These are phyloP conservation scores for Elysia crispata DNA, from an alignment of 2,888 invertebrate species.

Conservation along the genomic window DNA sequence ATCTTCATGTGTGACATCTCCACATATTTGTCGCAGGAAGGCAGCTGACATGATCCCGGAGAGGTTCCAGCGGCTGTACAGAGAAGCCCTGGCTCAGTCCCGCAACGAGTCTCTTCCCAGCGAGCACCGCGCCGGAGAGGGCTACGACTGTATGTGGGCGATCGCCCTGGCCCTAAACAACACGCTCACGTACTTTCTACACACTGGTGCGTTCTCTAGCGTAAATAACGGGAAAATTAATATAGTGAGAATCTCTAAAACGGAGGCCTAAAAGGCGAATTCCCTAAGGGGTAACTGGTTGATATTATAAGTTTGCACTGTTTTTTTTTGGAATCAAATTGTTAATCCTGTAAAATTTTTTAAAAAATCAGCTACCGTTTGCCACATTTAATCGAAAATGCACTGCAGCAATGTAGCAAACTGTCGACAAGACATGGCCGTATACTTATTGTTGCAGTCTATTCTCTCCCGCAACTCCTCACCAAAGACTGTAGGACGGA, in stretches of 20 bases:
- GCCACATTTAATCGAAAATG: no score
- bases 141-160: slow-evolving; percentile 55
- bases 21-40: slow-evolving; percentile 14
- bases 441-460: no score
- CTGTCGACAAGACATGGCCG: no score
- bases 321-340: no score
- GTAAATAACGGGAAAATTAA: no score
- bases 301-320: neutral
- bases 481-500: no score
- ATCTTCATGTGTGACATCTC: no score
- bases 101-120: neutral
- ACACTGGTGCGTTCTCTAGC: slow-evolving; percentile 37
- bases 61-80: slow-evolving; percentile 13
- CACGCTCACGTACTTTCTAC: slow-evolving; percentile 39
- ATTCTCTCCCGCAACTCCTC: no score
- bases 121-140: slow-evolving; percentile 47
- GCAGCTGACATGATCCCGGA: slow-evolving; percentile 18
- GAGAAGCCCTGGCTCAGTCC: neutral
- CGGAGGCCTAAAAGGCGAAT: neutral
- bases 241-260: no score
- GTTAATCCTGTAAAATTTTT: no score
- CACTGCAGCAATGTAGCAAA: no score
- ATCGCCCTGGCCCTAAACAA: slow-evolving; percentile 54
- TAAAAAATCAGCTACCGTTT: no score
- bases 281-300: neutral